These are phyloP conservation scores for Oriolus oriolus DNA, from an alignment of 2,113 vertebrate genomes.

Conservation along the genomic window DNA sequence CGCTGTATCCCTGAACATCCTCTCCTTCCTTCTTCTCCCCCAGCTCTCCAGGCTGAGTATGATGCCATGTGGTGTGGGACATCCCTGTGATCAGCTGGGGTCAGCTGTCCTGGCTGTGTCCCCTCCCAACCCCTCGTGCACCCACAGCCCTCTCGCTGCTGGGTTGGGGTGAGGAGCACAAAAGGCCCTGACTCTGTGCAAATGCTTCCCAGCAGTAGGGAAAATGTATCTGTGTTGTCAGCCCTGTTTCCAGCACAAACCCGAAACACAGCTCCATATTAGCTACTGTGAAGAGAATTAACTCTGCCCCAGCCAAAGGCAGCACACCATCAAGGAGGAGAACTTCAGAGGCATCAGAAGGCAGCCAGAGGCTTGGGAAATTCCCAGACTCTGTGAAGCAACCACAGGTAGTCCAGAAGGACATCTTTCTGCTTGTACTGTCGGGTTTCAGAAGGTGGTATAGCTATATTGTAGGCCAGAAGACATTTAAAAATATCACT, in stretches of 20 bases:
- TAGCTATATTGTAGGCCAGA: not conserved
- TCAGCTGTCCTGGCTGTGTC: not conserved
- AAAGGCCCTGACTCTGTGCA: not conserved
- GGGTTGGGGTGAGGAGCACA: not conserved
- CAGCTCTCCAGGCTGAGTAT: not conserved
- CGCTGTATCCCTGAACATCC: accelerated
- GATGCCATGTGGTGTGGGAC: not conserved
- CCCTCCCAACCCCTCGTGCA: not conserved
- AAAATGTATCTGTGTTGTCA: not conserved
- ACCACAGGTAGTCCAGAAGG: not conserved
- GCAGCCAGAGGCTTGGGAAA: not conserved
- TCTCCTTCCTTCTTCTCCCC: not conserved
- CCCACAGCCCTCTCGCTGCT: not conserved
- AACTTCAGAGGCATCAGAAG: not conserved
- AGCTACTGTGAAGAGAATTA: not conserved
- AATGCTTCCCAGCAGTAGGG: accelerated
- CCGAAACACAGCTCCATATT: not conserved
- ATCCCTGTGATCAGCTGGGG: not conserved
- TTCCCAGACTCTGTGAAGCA: not conserved
- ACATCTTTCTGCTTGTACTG: not conserved
- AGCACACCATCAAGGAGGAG: not conserved
- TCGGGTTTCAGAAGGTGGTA: not conserved
- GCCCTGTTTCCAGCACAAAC: not conserved
- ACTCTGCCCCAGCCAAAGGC: not conserved
- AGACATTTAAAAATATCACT: not conserved